These are phyloP conservation scores for Parascotia fuliginaria DNA, from an alignment of 2,888 invertebrate genomes.

Conservation along the genomic window DNA sequence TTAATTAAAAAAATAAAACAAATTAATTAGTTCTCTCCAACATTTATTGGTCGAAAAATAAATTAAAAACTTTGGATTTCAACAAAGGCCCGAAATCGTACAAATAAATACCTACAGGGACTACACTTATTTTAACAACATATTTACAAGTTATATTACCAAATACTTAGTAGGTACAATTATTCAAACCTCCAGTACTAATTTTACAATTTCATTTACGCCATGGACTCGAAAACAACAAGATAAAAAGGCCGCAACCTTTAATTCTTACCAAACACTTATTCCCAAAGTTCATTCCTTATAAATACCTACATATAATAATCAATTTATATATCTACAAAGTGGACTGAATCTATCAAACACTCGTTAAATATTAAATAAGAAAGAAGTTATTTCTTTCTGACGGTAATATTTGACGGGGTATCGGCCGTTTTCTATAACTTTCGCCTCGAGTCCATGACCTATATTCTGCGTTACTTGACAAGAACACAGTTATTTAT, in stretches of 20 bases:
- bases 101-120: conserved; percentile 83
- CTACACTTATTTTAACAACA: conserved; percentile 80
- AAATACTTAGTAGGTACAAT: conserved; percentile 72
- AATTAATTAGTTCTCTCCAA: conserved; percentile 76
- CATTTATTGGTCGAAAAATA: conserved; percentile 87
- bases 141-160: conserved; percentile 71
- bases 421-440: conserved; percentile 8
- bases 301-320: conserved; percentile 33
- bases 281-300: conserved; percentile 33
- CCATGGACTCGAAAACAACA: conserved; percentile 11
- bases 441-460: conserved; percentile 10
- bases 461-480: conserved; percentile 11
- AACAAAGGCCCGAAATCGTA: conserved; percentile 85
- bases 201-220: conserved; percentile 39
- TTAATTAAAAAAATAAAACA: conserved; percentile 59
- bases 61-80: conserved; percentile 86
- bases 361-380: conserved; percentile 1
- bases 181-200: conserved; percentile 43
- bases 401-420: conserved; percentile 5
- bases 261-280: conserved; percentile 12
- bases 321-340: conserved; percentile 36
- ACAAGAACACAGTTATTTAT: conserved; percentile 13
- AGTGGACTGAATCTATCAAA: conserved; percentile 27
- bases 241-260: conserved; percentile 4
- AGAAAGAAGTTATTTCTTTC: conserved; percentile 11